phyloP scores from a whole-genome alignment of 2,113 vertebrate genomes.

The Hassar affinis region DNA sequence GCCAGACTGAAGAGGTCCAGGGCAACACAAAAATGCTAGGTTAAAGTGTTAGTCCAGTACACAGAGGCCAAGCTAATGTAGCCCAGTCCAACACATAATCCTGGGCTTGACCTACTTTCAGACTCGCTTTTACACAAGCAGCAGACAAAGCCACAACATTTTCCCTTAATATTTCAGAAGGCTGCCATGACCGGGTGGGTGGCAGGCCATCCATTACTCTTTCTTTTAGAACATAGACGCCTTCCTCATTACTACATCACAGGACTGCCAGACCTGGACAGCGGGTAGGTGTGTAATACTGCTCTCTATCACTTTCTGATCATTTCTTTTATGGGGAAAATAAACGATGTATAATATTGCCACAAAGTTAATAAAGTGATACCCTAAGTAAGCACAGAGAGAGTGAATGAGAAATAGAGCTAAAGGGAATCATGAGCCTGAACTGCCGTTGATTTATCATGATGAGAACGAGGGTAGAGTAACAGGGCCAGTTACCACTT shows the following conservation, averaged over 20 bases:
- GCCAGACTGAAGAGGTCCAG: not conserved
- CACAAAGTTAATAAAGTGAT: slow-evolving; percentile 10
- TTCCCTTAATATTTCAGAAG: slow-evolving; percentile 47
- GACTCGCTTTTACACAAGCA: slow-evolving; percentile 32
- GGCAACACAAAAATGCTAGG: not conserved
- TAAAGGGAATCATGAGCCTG: not conserved
- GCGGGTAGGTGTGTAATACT: slow-evolving; percentile 17
- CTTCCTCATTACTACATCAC: slow-evolving; percentile 6
- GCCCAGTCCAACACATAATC: slow-evolving; percentile 6
- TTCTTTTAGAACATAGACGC: slow-evolving; percentile 30
- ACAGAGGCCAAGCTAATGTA: not conserved
- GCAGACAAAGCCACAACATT: slow-evolving; percentile 46
- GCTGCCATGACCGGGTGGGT: slow-evolving; percentile 33
- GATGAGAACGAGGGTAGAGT: slow-evolving; percentile 1
- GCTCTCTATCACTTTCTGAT: slow-evolving; percentile 2
- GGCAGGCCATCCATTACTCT: slow-evolving; percentile 13
- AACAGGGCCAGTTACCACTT: slow-evolving; percentile 23
- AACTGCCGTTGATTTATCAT: slow-evolving; percentile 2
- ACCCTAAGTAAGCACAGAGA: not conserved
- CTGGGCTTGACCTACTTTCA: slow-evolving; percentile 20
- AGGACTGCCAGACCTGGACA: slow-evolving; percentile 23
- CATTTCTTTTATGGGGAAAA: slow-evolving; percentile 16
- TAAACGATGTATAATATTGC: not conserved
- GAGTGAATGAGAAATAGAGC: not conserved
- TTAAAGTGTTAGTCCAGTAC: not conserved